Evolutionary conservation across 1,140 invertebrate genomes (phyloP), one percentile per base, ranked within the genome.

Genomic region (Druon quercuslanigerum): DNA sequence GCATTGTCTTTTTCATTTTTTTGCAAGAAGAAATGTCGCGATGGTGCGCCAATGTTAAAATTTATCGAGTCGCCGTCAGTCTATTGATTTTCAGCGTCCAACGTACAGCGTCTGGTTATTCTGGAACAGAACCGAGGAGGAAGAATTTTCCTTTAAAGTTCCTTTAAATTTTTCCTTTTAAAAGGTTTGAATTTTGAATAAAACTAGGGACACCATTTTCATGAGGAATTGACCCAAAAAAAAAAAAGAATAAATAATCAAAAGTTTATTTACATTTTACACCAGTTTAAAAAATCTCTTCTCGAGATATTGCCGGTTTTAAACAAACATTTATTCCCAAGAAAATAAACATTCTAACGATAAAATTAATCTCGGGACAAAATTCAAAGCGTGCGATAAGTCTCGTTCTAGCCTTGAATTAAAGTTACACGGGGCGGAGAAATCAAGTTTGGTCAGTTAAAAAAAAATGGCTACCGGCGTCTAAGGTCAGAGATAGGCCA

Each of bases 1-100:
- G 57, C 73, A 75, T 51, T 51, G 51, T 75, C 73, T 75, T 75
- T 75, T 75, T 75, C 73, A 50, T 33, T 75, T 75, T 46, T 50
- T 60, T 60, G 46, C 51, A 54, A 73, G 50, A 73, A 56, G 51
- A 74, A 74, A 74, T 60, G 52, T 25, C 54, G 60, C 60, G 60
- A 66, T 74, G 54, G 56, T 60, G 73, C 73, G 56, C 57, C 56
- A 66, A 66, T 57, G 73, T 70, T 66, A 60, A 60, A 75, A 75
- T 75, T 75, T 75, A 75, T 75, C 46, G 73, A 51, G 73, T 75
- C 73, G 57, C 57, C 73, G 56, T 50, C 56, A 57, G 46, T 66
- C 57, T 25, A 50, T 66, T 57, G 40, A 70, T 74, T 66, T 66
- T 66, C 60, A 66, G 60, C 60, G 60, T 66, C 60, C 60, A 66